Percentiles rank a stretch among this genome's conserved stretches.
Conservation (phyloP, 2,113 vertebrate genomes). For the Pheucticus melanocephalus region DNA sequence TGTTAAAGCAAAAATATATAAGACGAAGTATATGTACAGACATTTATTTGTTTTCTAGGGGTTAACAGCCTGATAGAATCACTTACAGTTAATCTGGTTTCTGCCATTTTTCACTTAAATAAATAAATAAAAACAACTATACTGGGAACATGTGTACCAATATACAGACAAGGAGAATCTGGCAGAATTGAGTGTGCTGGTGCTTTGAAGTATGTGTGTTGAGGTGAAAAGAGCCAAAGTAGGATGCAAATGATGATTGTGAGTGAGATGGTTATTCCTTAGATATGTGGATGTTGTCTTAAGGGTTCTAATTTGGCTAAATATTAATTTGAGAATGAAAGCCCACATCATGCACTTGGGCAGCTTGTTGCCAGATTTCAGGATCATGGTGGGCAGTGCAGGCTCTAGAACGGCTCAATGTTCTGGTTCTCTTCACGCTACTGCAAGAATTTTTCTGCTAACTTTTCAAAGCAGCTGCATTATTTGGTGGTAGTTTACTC, state of each 20-base stretch:
- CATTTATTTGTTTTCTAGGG: not conserved
- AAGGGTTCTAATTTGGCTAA: not conserved
- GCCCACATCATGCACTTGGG: not conserved
- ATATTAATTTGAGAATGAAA: not conserved
- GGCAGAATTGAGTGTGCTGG: not conserved
- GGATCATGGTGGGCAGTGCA: rapidly evolving
- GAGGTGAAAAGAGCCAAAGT: not conserved
- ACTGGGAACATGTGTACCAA: not conserved
- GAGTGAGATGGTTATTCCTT: not conserved
- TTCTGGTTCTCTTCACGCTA: not conserved
- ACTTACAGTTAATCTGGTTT: not conserved
- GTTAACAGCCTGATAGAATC: not conserved
- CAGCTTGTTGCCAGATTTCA: not conserved
- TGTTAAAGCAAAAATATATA: not conserved
- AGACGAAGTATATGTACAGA: not conserved
- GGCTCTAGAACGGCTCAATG: not conserved
- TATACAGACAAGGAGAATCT: not conserved
- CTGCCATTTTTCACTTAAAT: not conserved
- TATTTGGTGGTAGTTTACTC: not conserved
- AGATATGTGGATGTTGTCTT: not conserved
- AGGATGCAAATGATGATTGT: not conserved
- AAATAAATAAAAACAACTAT: not conserved
- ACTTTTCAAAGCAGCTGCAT: not conserved
- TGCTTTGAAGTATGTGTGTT: not conserved
- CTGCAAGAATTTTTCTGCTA: not conserved